Base-by-base conservation (phyloP, 2,113 vertebrate species). In the Tragulus kanchil region DNA sequence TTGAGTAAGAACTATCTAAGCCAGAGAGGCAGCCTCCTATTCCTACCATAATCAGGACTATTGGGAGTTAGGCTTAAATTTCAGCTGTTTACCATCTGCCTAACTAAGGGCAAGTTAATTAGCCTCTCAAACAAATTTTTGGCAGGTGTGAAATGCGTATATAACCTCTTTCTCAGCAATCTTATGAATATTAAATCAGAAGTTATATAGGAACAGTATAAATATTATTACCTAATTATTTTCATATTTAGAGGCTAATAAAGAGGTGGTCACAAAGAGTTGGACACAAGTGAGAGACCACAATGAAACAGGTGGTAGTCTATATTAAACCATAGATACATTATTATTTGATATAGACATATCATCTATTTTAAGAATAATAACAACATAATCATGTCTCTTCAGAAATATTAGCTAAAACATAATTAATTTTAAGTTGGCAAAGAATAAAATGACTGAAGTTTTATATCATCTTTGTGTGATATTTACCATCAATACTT, bases 61-160 rank as follows among this genome's bases (percentile, higher is more conserved):
- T 3, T 64, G 92, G 54, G 82, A 67, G 13, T 11, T 62, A 26
- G 83, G 13, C 67, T 84, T 87, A 79, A 93, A 87, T 84, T 25
- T 45, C 36, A 93, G 25, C 16, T 84, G 31, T 75, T 83, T 62
- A 79, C 26, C 65, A 71, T 64, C 36, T 95, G 62, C 26, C 82
- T 96, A 84, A 73, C 14, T 13, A 89, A 0, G 36, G 67, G 71
- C 15, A 96, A 93, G 31, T 75, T 87, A 89, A 95, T 97, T 95
- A 95, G 89, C 50, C 59, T 85, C 58, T 93, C 5, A 28, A 21
- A 78, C 36, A 77, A 26, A 31, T 85, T 77, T 92, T 89, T 93
- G 42, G 69, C 67, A 92, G 25, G 17, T 75, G 10, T 62, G 4
- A 93, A 83, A 94, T 92, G 31, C 50, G 23, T 77, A 42, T 15